Evolutionary conservation across 2,113 vertebrate genomes (phyloP).

Genomic region (Actenoides lindsayi): DNA sequence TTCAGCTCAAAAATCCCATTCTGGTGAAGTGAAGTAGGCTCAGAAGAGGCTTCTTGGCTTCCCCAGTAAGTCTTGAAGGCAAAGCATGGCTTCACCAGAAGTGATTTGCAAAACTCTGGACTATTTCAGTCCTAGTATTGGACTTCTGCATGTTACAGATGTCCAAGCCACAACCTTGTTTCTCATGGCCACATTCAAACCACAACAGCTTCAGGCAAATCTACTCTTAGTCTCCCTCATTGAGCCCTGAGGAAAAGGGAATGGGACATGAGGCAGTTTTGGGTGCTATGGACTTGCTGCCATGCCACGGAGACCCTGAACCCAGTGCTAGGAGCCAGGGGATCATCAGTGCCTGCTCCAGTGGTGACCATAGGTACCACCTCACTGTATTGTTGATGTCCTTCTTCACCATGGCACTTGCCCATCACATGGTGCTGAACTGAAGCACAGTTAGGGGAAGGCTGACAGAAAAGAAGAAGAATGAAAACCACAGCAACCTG

Average conservation of each 20-base stretch:
- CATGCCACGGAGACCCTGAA: fast-evolving
- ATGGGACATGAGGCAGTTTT: not conserved
- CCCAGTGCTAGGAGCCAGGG: not conserved
- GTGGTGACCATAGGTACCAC: fast-evolving
- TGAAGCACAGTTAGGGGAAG: not conserved
- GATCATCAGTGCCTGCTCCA: not conserved
- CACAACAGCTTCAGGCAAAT: not conserved
- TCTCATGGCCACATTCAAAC: not conserved
- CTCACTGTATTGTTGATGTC: fast-evolving
- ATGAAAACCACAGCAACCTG: not conserved
- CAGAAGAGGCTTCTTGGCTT: not conserved
- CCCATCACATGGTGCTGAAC: fast-evolving
- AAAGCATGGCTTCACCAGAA: not conserved
- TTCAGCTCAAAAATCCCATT: not conserved
- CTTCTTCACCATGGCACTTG: fast-evolving
- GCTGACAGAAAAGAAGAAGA: not conserved
- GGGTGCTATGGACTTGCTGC: not conserved
- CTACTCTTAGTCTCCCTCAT: fast-evolving
- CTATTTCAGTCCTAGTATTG: not conserved
- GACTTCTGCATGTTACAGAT: not conserved
- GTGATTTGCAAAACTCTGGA: not conserved
- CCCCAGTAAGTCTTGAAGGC: not conserved
- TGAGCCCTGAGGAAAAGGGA: not conserved
- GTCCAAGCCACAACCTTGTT: not conserved
- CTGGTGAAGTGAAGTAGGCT: not conserved